Evolutionary conservation across 2,888 invertebrate species (phyloP), one percentile per base, ranked within the genome.

Genomic region (Germaria angustata): DNA sequence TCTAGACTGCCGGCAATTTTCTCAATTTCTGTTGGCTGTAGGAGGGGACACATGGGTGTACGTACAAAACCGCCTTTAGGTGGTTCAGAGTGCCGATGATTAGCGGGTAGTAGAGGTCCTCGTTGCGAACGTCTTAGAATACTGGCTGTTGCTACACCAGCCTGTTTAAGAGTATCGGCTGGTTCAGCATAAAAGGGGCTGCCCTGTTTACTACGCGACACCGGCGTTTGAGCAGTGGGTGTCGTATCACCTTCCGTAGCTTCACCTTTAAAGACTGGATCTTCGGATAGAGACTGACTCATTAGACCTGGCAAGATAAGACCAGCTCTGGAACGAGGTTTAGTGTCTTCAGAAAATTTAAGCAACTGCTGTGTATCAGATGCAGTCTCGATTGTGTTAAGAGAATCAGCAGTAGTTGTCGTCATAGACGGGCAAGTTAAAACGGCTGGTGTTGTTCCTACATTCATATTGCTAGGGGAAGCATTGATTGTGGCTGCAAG

Each of bases 141-240:
- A 72, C 86, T 88, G 49, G 90, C 90, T 13, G 88, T 89, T 11
- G 89, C 86, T 11, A 90, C 76, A 57, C 90, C 90, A 44, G 90
- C 90, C 80, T 90, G 90, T 87, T 94, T 93, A 73, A 97, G 92
- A 28, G 96, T 94, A 91, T 97, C 97, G 11, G 97, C 96, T 32
- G 97, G 97, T 90, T 97, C 97, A 2, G 96, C 96, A 88, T 97
- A 97, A 88, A 96, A 96, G 1, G 97, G 97, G 89, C 96, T 96
- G 13, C 95, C 95, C 88, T 96, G 95, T 85, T 96, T 95, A 81
- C 92, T 91, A 46, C 91, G 88, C 8, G 88, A 89, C 0, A 88
- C 85, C 4, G 88, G 87, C 4, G 88, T 88, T 17, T 87, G 89
- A 9, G 88, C 89, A 1, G 90, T 91, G 34, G 91, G 90, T 36